Percentiles rank a stretch among this genome's conserved stretches.
phyloP scores from a whole-genome alignment of 2,113 vertebrate genomes.

The Daphoenositta chrysoptera region DNA sequence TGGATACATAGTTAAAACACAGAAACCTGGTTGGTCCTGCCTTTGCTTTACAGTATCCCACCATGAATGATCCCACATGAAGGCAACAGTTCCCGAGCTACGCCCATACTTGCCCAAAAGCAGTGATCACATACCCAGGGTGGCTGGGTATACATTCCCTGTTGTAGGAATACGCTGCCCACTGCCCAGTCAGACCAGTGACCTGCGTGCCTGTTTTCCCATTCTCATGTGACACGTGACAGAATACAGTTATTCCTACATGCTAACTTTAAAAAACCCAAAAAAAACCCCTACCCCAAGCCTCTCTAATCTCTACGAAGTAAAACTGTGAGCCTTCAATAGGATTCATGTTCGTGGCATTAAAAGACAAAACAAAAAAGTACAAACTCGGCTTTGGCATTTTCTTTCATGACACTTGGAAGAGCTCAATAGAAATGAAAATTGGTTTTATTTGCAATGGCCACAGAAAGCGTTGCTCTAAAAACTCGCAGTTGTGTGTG shows the following conservation, averaged over 20 bases:
- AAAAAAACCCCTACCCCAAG: rapidly evolving
- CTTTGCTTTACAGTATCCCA: not conserved
- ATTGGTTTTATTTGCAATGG: not conserved
- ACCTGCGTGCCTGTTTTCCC: not conserved
- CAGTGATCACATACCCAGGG: not conserved
- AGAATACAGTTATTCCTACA: not conserved
- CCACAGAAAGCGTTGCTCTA: not conserved
- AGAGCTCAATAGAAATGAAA: not conserved
- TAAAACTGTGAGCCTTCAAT: not conserved
- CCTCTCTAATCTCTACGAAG: not conserved
- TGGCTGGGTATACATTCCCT: not conserved
- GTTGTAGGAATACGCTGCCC: not conserved
- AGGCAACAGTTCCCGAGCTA: not conserved
- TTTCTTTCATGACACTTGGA: not conserved
- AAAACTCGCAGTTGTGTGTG: rapidly evolving
- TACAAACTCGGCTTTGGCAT: not conserved
- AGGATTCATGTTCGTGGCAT: not conserved
- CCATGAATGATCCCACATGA: not conserved
- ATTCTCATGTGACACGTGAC: rapidly evolving
- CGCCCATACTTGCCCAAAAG: not conserved
- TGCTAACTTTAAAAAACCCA: rapidly evolving
- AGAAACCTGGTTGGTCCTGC: not conserved
- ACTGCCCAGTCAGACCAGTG: not conserved
- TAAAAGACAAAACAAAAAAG: not conserved
- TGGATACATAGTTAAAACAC: not conserved